Base-by-base conservation (phyloP, 1,140 invertebrate species). In the Plectrocnemia conspersa region DNA sequence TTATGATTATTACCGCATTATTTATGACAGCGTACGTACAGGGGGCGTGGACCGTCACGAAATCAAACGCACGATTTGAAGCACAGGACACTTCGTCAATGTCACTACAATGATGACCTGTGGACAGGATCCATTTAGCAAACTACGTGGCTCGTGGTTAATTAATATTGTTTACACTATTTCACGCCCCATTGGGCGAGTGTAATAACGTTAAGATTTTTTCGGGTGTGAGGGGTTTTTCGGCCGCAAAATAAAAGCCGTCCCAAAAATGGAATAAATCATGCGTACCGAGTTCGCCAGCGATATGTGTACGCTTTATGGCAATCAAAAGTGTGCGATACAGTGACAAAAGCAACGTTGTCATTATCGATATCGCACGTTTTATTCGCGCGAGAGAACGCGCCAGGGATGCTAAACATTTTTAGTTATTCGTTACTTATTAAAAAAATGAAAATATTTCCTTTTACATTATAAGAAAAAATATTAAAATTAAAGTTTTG, bases 1-100 rank as follows among this genome's bases (percentile, higher is more conserved):
- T 48, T 33, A 48, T 22, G 46, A 33, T 33, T 36, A 54, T 54
- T 23, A 23, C 15, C 33, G 35, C 13, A 50, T 58, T 44, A 58
- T 49, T 58, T 44, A 54, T 52, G 35, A 22, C 21, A 18, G 23
- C 18, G 25, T 52, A 50, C 15, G 13, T 32, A 13, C 27, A 23
- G 21, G 50, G 9, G 48, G 42, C 33, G 52, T 41, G 23, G 36
- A 36, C 49, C 50, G 50, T 54, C 52, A 59, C 57, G 57, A 48
- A 59, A 55, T 52, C 47, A 55, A 54, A 59, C 27, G 40, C 56
- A 53, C 41, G 50, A 58, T 58, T 58, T 52, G 44, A 46, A 13
- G 25, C 40, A 40, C 19, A 50, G 41, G 36, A 33, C 48, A 35
- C 13, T 59, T 59, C 36, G 44, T 59, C 57, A 49, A 41, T 25